phyloP scores from a whole-genome alignment of 1,140 invertebrate species.

The Drosophila quadrilineata region DNA sequence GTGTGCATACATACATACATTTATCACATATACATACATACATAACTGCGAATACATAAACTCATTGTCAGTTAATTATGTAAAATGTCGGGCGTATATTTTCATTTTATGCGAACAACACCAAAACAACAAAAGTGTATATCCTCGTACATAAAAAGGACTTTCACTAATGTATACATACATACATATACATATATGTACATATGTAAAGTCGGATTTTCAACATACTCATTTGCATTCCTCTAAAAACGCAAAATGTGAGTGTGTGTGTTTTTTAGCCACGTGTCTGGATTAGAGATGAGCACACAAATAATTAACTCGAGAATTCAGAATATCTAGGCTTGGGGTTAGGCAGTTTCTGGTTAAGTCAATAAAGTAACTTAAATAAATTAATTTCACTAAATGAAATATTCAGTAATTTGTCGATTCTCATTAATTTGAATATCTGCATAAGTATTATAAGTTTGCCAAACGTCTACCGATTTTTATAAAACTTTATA shows the following conservation, averaged over 20 bases:
- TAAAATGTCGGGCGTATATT: constrained; percentile 59
- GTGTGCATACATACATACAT: constrained; percentile 3
- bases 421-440: too few species aligned
- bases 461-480: too few species aligned
- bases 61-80: constrained; percentile 77
- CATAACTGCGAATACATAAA: constrained; percentile 35
- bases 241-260: background rate
- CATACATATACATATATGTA: constrained; percentile 34
- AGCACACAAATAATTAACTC: background rate
- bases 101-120: constrained; percentile 23
- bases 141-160: constrained; percentile 49
- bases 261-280: background rate
- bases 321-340: too few species aligned
- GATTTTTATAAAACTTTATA: too few species aligned
- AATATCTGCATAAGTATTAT: too few species aligned
- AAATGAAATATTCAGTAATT: too few species aligned
- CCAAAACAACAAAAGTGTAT: constrained; percentile 36
- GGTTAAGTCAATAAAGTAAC: too few species aligned
- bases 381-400: too few species aligned
- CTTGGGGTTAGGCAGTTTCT: too few species aligned
- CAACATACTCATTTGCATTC: constrained; percentile 26
- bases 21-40: too few species aligned
- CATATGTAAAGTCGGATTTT: constrained; percentile 21
- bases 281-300: constrained; percentile 17
- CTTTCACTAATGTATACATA: constrained; percentile 47